Percentiles rank a stretch among this genome's conserved stretches.
Evolutionary conservation across 30 jellyfish, hydroid and myxozoan genomes (phyloP).

Genomic region (Pseudorhiza aurosa): DNA sequence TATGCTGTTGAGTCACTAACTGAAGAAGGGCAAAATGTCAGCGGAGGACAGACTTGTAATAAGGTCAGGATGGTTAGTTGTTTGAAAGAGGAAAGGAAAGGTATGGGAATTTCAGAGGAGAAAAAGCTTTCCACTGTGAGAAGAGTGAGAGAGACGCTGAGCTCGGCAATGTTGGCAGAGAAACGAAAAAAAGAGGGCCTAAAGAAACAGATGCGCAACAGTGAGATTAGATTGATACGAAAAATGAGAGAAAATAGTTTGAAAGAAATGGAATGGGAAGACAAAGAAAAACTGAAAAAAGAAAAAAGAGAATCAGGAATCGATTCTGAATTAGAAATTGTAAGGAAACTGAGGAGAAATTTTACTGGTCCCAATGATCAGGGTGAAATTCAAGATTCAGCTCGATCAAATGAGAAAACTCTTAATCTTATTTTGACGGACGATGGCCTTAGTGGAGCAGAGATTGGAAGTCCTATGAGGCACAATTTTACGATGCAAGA

Average conservation of each 20-base stretch:
- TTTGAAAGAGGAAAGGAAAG: not conserved
- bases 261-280: slow-evolving; percentile 2
- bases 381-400: not conserved
- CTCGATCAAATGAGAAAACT: too few species aligned
- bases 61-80: not conserved
- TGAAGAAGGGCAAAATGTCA: not conserved
- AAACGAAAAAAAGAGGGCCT: not conserved
- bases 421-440: too few species aligned
- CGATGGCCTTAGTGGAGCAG: too few species aligned
- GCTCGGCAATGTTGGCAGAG: not conserved
- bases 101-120: not conserved
- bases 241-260: slow-evolving; percentile 30
- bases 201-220: not conserved
- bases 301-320: not conserved
- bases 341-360: not conserved
- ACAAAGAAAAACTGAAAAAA: not conserved
- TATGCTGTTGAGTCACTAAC: not conserved
- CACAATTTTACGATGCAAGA: not conserved
- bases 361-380: not conserved
- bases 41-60: not conserved
- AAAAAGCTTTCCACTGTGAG: not conserved
- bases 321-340: not conserved
- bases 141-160: not conserved
- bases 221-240: slow-evolving; percentile 18
- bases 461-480: too few species aligned